Evolutionary conservation across 2,797 vertebrate genomes (phyloP).

Genomic region (Acanthurus leucopareius): DNA sequence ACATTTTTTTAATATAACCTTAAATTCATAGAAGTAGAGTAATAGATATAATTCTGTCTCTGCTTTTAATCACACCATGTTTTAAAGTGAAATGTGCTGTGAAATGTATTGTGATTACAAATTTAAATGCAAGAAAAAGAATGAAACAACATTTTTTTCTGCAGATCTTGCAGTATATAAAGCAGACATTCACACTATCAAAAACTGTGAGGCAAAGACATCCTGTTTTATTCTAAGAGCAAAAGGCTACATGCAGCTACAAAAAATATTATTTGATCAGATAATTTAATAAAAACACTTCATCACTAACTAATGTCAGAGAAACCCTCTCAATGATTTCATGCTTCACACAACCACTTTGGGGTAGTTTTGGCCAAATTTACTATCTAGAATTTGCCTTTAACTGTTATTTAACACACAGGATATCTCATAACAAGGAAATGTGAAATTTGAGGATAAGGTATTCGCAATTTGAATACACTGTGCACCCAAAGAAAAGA

Average conservation of each 20-base stretch:
- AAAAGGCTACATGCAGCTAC: background rate
- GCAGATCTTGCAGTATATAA: background rate
- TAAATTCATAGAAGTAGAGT: background rate
- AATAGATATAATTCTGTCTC: background rate
- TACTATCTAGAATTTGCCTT: no score
- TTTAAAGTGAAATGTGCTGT: background rate
- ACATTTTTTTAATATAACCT: background rate
- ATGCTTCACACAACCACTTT: no score
- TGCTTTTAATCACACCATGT: no score
- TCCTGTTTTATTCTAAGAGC: background rate
- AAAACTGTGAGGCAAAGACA: background rate
- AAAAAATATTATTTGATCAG: background rate
- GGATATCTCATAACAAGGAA: background rate
- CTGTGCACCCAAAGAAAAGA: background rate
- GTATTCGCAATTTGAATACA: no score
- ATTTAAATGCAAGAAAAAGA: background rate
- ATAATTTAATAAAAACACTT: background rate
- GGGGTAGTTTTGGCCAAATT: no score
- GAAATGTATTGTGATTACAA: background rate
- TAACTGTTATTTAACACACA: background rate
- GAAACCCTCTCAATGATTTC: no score
- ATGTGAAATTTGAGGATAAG: background rate
- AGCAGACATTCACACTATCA: background rate
- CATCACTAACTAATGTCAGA: no score
- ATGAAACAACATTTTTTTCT: no score